Percentiles rank a stretch among this genome's conserved stretches.
phyloP scores from a whole-genome alignment of 2,113 vertebrate species.

The Gallinago jamesoni region DNA sequence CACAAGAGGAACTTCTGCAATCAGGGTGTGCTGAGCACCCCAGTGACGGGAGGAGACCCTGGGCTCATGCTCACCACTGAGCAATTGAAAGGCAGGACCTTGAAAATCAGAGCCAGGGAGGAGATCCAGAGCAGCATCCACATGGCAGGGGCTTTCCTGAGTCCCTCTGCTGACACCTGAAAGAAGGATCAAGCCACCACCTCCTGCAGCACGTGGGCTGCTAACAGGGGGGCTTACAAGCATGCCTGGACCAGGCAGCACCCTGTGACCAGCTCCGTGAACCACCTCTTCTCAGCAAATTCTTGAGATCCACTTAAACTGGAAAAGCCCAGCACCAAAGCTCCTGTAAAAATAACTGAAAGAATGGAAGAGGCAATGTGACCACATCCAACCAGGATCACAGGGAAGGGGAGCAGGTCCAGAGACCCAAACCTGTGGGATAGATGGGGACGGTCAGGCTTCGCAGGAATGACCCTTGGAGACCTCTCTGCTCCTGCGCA shows the following conservation, averaged over 20 bases:
- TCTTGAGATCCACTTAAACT: not conserved
- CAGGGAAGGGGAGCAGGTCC: not conserved
- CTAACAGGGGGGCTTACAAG: not conserved
- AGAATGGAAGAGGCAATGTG: not conserved
- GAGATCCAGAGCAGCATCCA: not conserved
- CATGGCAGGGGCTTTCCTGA: not conserved
- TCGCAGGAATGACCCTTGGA: not conserved
- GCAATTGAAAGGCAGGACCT: not conserved
- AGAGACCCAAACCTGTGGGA: not conserved
- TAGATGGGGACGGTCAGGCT: not conserved
- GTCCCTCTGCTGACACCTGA: not conserved
- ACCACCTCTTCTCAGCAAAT: not conserved
- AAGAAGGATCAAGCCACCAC: not conserved
- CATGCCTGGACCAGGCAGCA: not conserved
- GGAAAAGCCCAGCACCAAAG: not conserved
- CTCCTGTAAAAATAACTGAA: not conserved
- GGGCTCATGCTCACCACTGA: not conserved
- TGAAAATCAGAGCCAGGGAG: not conserved
- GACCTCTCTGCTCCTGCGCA: not conserved
- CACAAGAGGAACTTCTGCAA: not conserved
- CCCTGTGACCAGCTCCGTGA: not conserved
- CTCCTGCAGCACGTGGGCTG: not conserved
- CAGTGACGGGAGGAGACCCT: fast-evolving
- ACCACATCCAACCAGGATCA: not conserved
- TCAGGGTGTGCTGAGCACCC: not conserved